These are phyloP conservation scores for Heteractis magnifica DNA, from an alignment of 92 coral and sea anemone genomes.

Conservation along the genomic window DNA sequence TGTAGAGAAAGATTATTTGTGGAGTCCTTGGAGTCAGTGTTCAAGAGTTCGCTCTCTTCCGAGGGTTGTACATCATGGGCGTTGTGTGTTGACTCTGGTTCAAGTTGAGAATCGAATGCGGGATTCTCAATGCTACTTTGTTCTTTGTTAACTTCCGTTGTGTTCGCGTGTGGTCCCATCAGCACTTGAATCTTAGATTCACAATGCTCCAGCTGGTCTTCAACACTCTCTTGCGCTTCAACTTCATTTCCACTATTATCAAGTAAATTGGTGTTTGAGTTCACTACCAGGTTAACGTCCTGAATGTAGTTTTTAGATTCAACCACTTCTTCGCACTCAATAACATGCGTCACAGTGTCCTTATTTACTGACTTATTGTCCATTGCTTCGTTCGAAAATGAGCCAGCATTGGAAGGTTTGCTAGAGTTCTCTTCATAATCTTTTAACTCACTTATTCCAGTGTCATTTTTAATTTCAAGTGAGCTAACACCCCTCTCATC, in stretches of 20 bases:
- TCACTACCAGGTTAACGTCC: neutral
- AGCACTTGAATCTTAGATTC: neutral
- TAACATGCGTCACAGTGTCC: too few species aligned
- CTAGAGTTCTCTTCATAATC: neutral
- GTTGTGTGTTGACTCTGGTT: neutral
- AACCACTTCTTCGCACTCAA: neutral
- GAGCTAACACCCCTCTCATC: neutral
- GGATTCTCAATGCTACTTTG: neutral
- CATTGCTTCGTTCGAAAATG: neutral
- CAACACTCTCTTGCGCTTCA: neutral
- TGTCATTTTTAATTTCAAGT: neutral
- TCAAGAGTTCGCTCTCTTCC: neutral
- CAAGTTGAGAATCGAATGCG: neutral
- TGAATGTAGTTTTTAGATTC: neutral
- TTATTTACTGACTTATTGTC: neutral
- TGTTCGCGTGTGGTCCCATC: neutral
- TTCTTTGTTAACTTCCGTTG: neutral
- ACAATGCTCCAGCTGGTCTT: neutral
- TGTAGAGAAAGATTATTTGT: constrained; percentile 14
- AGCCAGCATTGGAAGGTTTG: neutral
- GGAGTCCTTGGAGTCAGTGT: neutral
- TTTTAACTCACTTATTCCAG: neutral
- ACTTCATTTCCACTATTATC: neutral
- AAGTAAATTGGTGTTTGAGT: neutral
- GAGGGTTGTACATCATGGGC: neutral